Base-by-base conservation (phyloP, 2,797 vertebrate species). In the Melopsittacus undulatus region DNA sequence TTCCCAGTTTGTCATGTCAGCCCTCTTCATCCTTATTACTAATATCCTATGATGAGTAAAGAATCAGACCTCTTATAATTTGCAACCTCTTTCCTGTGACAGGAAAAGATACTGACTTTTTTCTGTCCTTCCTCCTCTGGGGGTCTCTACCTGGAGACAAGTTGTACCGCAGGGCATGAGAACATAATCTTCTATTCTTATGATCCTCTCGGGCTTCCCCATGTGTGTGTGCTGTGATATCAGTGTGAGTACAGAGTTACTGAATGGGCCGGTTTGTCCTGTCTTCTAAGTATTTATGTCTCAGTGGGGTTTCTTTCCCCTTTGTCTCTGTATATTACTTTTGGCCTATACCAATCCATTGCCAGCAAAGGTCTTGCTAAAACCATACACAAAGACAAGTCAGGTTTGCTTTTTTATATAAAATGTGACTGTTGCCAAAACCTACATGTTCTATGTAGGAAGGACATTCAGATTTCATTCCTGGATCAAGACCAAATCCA, bases 391-490 rank as follows among this genome's bases (percentile, higher is more conserved):
- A 66, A 79, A 87, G 24, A 32, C 67, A 78, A 73, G 43, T 30
- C 18, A 62, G 5, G 16, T 78, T 83, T 83, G 64, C 68, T 87
- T 96, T 96, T 93, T 89, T 36, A 38, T 70, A 59, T 83, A 91
- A 93, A 93, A 86, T n/a, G 23, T 15, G 36, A 54, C 30, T 49
- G 36, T 22, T 86, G 61, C 87, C 76, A 93, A 89, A 89, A 90
- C 23, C 27, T 64, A 80, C 8, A 13, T 68, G 19, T 85, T 78
- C 52, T 70, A 3, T 63, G 30, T 24, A 82, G 46, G 67, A 70
- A 86, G 59, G 42, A 77, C 69, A 88, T 49, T 36, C 36, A 36
- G 36, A 36, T 36, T 36, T 36, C 36, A 36, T 36, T 5, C 48
- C 36, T 45, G 48, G 90, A 80, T 62, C 59, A 43, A 45, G 43